A percentile compares a stretch with the other conserved stretches of the same genome.
phyloP scores from a whole-genome alignment of 2,888 invertebrate species.

The Andrena bucephala region DNA sequence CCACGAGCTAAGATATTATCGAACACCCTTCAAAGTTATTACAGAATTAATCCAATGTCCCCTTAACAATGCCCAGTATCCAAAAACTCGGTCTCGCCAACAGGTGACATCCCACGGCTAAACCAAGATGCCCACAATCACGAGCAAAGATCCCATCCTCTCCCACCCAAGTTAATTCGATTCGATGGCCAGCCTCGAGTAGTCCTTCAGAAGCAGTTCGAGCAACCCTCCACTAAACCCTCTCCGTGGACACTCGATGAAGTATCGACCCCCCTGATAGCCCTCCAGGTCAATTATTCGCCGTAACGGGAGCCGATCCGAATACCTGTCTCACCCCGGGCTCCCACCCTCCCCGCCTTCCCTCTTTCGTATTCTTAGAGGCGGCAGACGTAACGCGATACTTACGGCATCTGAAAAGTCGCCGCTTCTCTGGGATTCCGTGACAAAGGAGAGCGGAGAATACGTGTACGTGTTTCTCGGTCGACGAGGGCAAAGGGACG shows the following conservation, averaged over 20 bases:
- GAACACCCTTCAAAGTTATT: too few species aligned
- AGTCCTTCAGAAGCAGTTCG: slow-evolving; percentile 60
- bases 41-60: too few species aligned
- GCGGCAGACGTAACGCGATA: slow-evolving; percentile 70
- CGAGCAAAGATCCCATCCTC: neutral
- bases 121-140: neutral
- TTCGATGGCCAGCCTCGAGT: slow-evolving; percentile 37
- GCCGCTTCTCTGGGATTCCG: slow-evolving; percentile 48
- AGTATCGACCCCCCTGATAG: slow-evolving; percentile 53
- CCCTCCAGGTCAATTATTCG: slow-evolving; percentile 57
- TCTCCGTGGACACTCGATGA: slow-evolving; percentile 53
- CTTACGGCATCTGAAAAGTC: slow-evolving; percentile 56
- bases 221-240: slow-evolving; percentile 50
- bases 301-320: slow-evolving; percentile 31
- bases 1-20: too few species aligned
- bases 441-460: slow-evolving; percentile 41
- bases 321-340: slow-evolving; percentile 16
- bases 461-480: slow-evolving; percentile 17
- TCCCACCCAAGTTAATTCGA: neutral
- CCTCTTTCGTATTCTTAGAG: slow-evolving; percentile 51
- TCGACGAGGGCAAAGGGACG: slow-evolving; percentile 8
- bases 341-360: neutral
- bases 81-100: neutral
- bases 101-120: neutral
- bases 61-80: neutral